Evolutionary conservation across 2,888 invertebrate species (phyloP), one percentile per base, ranked within the genome.

Genomic region (Metellina segmentata): DNA sequence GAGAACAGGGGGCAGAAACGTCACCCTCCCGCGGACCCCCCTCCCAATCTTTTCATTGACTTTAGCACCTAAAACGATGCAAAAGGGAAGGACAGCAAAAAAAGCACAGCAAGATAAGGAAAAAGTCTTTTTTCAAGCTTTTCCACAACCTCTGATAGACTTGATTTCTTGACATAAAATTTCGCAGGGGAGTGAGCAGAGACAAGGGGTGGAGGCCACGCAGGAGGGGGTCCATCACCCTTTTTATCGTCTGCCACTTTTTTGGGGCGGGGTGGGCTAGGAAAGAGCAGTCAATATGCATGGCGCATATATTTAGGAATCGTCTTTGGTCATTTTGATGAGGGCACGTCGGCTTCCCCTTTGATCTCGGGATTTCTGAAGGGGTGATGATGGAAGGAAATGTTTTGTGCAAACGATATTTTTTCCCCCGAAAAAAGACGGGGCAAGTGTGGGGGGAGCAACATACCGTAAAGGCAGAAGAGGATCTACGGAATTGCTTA

Each of bases 91-190:
- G 70, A 7, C 53, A 20, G 19, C 11, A 13, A 71, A 75, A 77
- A 81, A 79, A 81, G 72, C 72, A 74, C 49, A 81, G 19, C 51
- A 81, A 16, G 90, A 81, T 69, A 89, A 82, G 77, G 83, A 49
- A 81, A 78, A 85, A 72, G 72, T n/a, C 52, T 83, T 52, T 71
- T 78, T 86, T 87, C 52, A 48, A 19, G 19, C 49, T 9, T 71
- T 79, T 61, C 81, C 70, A 34, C 34, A 34, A 34, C 82, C 69
- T 19, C 61, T 72, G 61, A 77, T 51, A 72, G 88, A 53, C 49
- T 52, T 82, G 82, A 82, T 89, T 83, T 83, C 89, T 89, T 82
- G 91, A 87, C 91, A 87, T 71, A 53, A 87, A 87, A 91, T 91
- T 91, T 91, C 82, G 86, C 82, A 91, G 81, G 69, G 81, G 82